A percentile compares a stretch with the other conserved stretches of the same genome.
These are phyloP conservation scores for Fragum sueziense DNA, from an alignment of 2,888 invertebrate genomes.

Conservation along the genomic window DNA sequence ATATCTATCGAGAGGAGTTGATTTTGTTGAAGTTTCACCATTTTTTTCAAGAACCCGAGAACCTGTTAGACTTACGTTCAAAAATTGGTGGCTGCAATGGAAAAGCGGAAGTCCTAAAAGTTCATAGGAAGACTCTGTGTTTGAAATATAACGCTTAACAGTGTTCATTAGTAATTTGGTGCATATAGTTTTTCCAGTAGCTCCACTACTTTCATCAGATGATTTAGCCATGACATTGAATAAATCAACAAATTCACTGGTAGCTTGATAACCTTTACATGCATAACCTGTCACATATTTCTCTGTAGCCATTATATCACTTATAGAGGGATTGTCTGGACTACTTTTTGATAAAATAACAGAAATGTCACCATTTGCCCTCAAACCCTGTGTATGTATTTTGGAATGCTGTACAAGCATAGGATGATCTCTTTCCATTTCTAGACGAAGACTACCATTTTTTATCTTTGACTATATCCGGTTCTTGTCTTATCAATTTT, in stretches of 20 bases:
- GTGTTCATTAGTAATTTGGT: constrained; percentile 58
- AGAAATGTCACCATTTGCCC: constrained; percentile 63
- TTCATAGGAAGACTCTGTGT: constrained; percentile 57
- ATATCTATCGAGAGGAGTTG: constrained; percentile 54
- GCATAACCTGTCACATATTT: constrained; percentile 43
- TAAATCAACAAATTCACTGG: no score
- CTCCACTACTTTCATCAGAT: constrained; percentile 12
- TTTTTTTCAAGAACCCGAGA: constrained; percentile 41
- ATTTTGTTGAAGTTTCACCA: constrained; percentile 37
- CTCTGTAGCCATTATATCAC: constrained; percentile 60
- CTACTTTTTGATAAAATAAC: constrained; percentile 62
- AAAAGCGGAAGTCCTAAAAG: constrained; percentile 41
- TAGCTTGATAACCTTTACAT: no score
- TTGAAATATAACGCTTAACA: constrained; percentile 62
- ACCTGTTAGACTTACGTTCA: constrained; percentile 58
- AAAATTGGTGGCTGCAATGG: constrained; percentile 55
- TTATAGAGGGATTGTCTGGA: constrained; percentile 54
- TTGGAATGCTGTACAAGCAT: constrained; percentile 61
- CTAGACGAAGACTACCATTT: constrained; percentile 59
- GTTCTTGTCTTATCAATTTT: constrained; percentile 24
- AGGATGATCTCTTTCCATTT: constrained; percentile 66
- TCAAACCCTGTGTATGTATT: constrained; percentile 59
- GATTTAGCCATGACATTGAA: no score
- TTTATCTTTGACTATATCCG: constrained; percentile 58
- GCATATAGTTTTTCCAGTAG: constrained; percentile 41